Conservation (phyloP, 2,888 invertebrate species). For the Athripsodes cinereus region DNA sequence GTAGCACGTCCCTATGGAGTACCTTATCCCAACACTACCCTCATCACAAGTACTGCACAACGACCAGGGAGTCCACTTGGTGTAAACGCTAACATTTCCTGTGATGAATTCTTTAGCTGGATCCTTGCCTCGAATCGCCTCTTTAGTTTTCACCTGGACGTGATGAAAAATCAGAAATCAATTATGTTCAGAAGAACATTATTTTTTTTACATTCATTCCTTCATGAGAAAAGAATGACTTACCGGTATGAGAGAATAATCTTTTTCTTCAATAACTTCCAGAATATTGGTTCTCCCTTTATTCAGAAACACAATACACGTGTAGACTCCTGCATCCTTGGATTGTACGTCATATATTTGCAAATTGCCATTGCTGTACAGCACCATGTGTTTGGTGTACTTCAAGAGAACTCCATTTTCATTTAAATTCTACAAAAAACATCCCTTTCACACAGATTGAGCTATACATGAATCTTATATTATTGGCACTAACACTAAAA, state of each 20-base stretch:
- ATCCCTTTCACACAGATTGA: too few species aligned
- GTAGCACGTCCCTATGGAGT: conserved; percentile 57
- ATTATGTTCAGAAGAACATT: too few species aligned
- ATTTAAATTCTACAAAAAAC: background rate
- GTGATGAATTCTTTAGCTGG: conserved; percentile 1
- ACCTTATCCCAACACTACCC: conserved; percentile 46
- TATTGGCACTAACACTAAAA: too few species aligned
- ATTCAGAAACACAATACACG: conserved; percentile 44
- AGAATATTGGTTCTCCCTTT: conserved; percentile 40
- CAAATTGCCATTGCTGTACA: conserved; percentile 39
- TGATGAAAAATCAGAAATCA: too few species aligned
- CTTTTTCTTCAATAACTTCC: conserved; percentile 43
- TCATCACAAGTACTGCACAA: conserved; percentile 55
- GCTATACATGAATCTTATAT: too few species aligned
- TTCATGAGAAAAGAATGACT: too few species aligned
- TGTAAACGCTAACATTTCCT: conserved; percentile 36
- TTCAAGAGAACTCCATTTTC: background rate
- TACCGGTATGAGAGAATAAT: conserved; percentile 36
- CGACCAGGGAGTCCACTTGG: conserved; percentile 59
- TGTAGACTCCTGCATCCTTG: conserved; percentile 51
- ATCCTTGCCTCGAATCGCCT: background rate
- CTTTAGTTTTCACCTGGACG: conserved; percentile 9
- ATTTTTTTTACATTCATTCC: too few species aligned
- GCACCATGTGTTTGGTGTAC: conserved; percentile 11
- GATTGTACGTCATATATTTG: conserved; percentile 46